phyloP scores from a whole-genome alignment of 2,113 vertebrate species.

The Pipa parva region DNA sequence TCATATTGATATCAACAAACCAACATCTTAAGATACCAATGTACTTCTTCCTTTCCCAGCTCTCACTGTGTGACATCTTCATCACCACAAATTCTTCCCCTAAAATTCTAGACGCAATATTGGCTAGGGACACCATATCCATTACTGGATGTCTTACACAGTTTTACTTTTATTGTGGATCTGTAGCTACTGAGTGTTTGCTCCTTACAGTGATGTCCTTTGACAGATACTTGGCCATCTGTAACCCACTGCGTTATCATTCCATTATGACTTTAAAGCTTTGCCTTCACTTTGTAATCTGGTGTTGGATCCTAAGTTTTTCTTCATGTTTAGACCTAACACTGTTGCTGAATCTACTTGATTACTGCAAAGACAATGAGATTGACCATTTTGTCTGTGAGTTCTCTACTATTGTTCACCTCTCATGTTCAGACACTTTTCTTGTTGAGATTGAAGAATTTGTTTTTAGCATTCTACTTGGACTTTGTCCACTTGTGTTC shows the following conservation, averaged over 20 bases:
- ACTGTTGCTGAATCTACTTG: no score
- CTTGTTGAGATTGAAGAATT: not conserved
- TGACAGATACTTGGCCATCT: constrained; percentile 25
- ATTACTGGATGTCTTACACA: constrained; percentile 4
- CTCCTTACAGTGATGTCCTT: constrained; percentile 22
- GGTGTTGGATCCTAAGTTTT: not conserved
- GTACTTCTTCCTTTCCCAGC: no score
- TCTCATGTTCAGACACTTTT: not conserved
- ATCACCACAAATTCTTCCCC: no score
- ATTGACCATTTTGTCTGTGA: not conserved
- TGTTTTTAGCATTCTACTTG: not conserved
- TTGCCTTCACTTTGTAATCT: not conserved
- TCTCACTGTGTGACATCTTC: no score
- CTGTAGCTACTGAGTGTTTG: not conserved
- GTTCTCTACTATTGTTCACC: not conserved
- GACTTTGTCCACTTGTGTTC: not conserved
- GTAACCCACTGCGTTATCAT: constrained; percentile 7
- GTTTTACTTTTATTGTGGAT: not conserved
- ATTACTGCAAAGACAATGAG: not conserved
- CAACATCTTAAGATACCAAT: no score
- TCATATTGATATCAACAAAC: no score
- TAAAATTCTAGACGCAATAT: no score
- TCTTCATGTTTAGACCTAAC: not conserved
- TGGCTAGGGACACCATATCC: no score
- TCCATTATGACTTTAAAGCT: not conserved